These are phyloP conservation scores for Characodon lateralis DNA, from an alignment of 2,797 vertebrate species.

Conservation along the genomic window DNA sequence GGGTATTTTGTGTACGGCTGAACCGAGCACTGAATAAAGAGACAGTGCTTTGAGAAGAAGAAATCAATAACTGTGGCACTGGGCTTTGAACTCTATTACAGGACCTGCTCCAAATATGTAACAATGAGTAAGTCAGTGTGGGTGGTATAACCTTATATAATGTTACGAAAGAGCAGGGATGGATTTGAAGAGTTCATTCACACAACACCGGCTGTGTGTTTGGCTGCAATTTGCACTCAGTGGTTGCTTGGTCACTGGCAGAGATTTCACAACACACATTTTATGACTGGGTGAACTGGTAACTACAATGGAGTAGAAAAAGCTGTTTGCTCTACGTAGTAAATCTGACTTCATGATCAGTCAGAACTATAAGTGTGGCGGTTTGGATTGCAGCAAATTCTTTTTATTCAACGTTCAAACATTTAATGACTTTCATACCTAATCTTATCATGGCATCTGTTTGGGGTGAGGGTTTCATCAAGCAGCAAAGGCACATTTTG, in stretches of 20 bases:
- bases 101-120: constrained; percentile 61
- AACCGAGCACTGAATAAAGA: neutral
- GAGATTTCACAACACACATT: neutral
- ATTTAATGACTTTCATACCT: neutral
- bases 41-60: constrained; percentile 9
- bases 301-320: neutral
- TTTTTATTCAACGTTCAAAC: too few species aligned
- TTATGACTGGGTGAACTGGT: neutral
- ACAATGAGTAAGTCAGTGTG: constrained; percentile 56
- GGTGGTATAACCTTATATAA: constrained; percentile 75
- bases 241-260: constrained; percentile 1
- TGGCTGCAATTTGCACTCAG: constrained; percentile 26
- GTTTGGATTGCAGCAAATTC: neutral
- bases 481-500: neutral
- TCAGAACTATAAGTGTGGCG: neutral
- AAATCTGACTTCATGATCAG: neutral
- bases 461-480: too few species aligned
- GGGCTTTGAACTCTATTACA: constrained; percentile 61
- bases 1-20: constrained; percentile 4
- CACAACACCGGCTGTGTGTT: constrained; percentile 21
- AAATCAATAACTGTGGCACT: constrained; percentile 52
- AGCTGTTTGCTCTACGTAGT: neutral
- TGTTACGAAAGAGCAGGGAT: constrained; percentile 52
- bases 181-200: constrained; percentile 35
- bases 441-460: neutral